Percentiles rank a stretch among this genome's conserved stretches.
These are phyloP conservation scores for Eutrigla gurnardus DNA, from an alignment of 2,797 vertebrate species.

Conservation along the genomic window DNA sequence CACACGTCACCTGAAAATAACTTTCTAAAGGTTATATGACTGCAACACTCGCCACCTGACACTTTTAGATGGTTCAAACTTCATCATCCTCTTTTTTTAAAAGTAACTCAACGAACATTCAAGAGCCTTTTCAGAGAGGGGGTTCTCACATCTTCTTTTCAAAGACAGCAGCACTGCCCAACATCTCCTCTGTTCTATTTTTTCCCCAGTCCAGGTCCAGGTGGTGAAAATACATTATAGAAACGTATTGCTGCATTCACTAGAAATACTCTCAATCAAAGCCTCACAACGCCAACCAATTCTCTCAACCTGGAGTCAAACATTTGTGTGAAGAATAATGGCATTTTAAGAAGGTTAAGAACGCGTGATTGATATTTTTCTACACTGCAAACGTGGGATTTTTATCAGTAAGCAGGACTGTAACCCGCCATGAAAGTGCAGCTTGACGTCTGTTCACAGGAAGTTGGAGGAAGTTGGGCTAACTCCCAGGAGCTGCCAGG, in stretches of 20 bases:
- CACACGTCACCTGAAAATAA: conserved; percentile 60
- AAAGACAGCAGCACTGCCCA: not conserved
- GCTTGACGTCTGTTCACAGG: not conserved
- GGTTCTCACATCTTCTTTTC: conserved; percentile 22
- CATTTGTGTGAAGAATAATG: not conserved
- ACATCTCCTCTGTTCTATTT: conserved; percentile 28
- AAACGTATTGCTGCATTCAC: not conserved
- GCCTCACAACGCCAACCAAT: not conserved
- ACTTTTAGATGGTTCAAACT: conserved; percentile 15
- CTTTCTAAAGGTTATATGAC: conserved; percentile 53
- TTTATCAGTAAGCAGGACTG: not conserved
- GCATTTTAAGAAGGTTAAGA: conserved; percentile 1
- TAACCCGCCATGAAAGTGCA: not conserved
- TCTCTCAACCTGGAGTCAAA: not conserved
- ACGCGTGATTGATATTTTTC: not conserved
- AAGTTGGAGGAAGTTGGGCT: not conserved
- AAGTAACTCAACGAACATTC: conserved; percentile 10
- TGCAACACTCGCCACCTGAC: conserved; percentile 22
- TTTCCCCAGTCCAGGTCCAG: conserved; percentile 8
- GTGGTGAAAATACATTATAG: conserved; percentile 15
- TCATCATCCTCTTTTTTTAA: conserved; percentile 4
- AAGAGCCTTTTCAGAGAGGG: conserved; percentile 13
- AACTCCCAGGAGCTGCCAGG: not conserved
- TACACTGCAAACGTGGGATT: not conserved
- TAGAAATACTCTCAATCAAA: conserved; percentile 14